Evolutionary conservation across 2,797 vertebrate species (phyloP), one percentile per base, ranked within the genome.

Genomic region (Mustela erminea): DNA sequence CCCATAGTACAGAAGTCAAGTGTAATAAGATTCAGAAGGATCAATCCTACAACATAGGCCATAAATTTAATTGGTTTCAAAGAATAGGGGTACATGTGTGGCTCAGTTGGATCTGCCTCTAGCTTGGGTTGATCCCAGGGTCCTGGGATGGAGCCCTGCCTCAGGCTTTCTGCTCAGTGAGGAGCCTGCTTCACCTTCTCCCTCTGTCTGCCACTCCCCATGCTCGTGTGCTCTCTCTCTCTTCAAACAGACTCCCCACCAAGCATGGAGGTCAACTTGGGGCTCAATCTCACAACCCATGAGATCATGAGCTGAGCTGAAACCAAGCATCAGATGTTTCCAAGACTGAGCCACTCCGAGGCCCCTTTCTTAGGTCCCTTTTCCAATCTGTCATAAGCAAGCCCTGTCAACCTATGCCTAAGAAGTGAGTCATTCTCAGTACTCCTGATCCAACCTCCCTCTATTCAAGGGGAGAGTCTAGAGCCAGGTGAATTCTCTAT

Each of bases 31-130:
- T 88, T 4, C 54, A 84, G 43, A 89, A 93, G 3, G 85, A 8
- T 46, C 15, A 86, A 70, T 9, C 1, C 68, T 18, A 83, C 7
- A 10, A 7, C 43, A 25, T 29, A 81, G 52, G 58, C 12, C 7
- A 15, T 68, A 72, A 82, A 90, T 20, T 32, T 93, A 91, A 52
- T 52, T 58, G 27, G 14, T 68, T 93, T 93, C 52, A 90, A 86
- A 81, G 54, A 41, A 66, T 66, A 66, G 29, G 29, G 62, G 29
- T 7, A 32, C 29, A 14, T 64, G 29, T 14, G 29, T 64, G 14
- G 29, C 29, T 32, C 29, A 32, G 14, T 32, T 32, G 14, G 14
- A 32, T 64, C 29, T 32, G 29, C 29, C 29, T 17, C 62, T 29
- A 6, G 14, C 29, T 32, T 64, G 29, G 29, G 29, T 32, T 32